Evolutionary conservation across 2,888 invertebrate species (phyloP).

Genomic region (Clivina fossor): DNA sequence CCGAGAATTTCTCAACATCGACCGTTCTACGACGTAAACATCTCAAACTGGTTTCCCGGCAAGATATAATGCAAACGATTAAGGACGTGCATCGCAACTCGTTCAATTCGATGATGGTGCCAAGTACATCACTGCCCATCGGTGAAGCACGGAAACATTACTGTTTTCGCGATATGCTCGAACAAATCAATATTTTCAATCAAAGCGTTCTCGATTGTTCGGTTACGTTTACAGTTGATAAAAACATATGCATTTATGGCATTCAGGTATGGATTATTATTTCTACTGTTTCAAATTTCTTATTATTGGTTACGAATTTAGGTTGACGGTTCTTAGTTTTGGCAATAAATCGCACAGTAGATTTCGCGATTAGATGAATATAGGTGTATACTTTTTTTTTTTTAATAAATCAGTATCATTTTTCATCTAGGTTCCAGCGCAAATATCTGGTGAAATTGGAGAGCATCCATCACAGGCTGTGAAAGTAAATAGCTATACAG

Average conservation of each 20-base stretch:
- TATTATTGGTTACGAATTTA: too few species aligned
- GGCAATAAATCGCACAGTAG: too few species aligned
- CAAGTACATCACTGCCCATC: constrained; percentile 23
- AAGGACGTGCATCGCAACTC: constrained; percentile 6
- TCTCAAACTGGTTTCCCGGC: constrained; percentile 32
- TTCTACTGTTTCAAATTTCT: constrained; percentile 8
- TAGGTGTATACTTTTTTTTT: too few species aligned
- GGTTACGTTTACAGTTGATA: constrained; percentile 78
- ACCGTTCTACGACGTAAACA: constrained; percentile 55
- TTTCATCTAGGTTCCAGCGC: constrained; percentile 80
- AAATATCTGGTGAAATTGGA: constrained; percentile 60
- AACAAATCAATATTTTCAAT: constrained; percentile 73
- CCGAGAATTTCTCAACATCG: constrained; percentile 69
- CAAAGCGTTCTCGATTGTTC: constrained; percentile 75
- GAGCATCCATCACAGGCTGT: constrained; percentile 48
- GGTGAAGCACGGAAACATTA: constrained; percentile 60
- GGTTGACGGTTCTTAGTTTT: too few species aligned
- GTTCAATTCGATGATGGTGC: neutral
- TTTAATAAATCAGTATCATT: too few species aligned
- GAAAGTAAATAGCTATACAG: constrained; percentile 60
- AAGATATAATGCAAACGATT: constrained; percentile 3
- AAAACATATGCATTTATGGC: constrained; percentile 75
- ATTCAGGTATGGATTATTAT: constrained; percentile 61
- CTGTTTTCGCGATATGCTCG: constrained; percentile 67
- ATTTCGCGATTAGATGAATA: too few species aligned